A percentile compares a stretch with the other conserved stretches of the same genome.
These are phyloP conservation scores for Buphagus erythrorhynchus DNA, from an alignment of 2,797 vertebrate genomes.

Conservation along the genomic window DNA sequence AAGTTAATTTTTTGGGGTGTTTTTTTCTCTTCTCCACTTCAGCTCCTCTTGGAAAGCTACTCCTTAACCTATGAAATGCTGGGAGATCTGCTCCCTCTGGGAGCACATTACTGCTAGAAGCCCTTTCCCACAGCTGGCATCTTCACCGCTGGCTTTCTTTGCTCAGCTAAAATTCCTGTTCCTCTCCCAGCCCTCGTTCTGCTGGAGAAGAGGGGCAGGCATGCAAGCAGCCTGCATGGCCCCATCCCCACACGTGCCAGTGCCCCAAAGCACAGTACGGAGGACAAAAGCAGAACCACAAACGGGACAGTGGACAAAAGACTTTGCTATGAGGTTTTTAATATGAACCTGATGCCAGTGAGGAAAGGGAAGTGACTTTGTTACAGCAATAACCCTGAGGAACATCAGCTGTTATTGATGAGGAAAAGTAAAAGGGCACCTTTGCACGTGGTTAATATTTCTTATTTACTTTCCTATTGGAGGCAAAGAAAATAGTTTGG, in stretches of 20 bases:
- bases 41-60: not conserved
- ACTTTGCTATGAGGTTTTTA: not conserved
- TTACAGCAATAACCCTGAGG: not conserved
- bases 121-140: not conserved
- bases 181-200: not conserved
- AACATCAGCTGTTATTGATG: not conserved
- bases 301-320: not conserved
- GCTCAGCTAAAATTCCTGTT: not conserved
- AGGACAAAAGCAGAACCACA: not conserved
- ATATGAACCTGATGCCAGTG: not conserved
- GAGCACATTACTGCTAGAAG: not conserved
- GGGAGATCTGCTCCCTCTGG: not conserved
- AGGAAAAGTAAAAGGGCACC: not conserved
- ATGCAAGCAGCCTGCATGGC: rapidly evolving
- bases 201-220: not conserved
- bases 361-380: not conserved
- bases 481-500: not conserved
- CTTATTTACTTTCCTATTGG: not conserved
- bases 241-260: rapidly evolving
- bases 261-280: rapidly evolving
- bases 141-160: not conserved
- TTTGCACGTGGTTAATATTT: not conserved
- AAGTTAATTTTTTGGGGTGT: not conserved
- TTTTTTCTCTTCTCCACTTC: rapidly evolving
- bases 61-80: not conserved